A percentile compares a stretch with the other conserved stretches of the same genome.
These are phyloP conservation scores for Oreochromis spilurus DNA, from an alignment of 2,113 vertebrate species.

Conservation along the genomic window DNA sequence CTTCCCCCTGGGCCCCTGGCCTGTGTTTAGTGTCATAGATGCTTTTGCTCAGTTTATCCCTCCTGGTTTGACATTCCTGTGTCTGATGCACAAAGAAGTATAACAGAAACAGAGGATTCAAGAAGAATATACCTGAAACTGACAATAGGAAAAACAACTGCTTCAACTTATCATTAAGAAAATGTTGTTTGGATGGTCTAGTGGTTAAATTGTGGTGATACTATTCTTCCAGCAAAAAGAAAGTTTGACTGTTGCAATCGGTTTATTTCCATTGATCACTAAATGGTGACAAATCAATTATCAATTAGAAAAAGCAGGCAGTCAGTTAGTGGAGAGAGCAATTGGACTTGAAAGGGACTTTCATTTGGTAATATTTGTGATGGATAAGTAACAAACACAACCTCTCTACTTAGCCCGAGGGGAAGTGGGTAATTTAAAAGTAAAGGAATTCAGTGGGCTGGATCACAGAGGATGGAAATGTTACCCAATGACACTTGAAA, in stretches of 20 bases:
- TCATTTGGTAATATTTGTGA: neutral
- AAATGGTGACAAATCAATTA: neutral
- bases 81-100: accelerated
- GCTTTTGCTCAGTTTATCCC: neutral
- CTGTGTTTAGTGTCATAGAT: neutral
- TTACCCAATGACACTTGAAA: neutral
- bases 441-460: neutral
- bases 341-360: neutral
- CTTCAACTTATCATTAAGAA: neutral
- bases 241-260: neutral
- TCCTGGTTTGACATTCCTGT: neutral
- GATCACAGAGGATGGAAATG: neutral
- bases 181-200: neutral
- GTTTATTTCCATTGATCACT: neutral
- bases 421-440: neutral
- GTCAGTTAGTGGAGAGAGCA: accelerated
- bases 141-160: neutral
- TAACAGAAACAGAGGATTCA: neutral
- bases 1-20: neutral
- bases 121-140: accelerated
- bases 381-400: neutral
- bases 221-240: neutral
- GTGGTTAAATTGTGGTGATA: neutral
- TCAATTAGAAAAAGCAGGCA: neutral
- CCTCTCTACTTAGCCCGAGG: neutral